Evolutionary conservation across 1,140 invertebrate genomes (phyloP), one percentile per base, ranked within the genome.

Genomic region (Palaemon carinicauda): DNA sequence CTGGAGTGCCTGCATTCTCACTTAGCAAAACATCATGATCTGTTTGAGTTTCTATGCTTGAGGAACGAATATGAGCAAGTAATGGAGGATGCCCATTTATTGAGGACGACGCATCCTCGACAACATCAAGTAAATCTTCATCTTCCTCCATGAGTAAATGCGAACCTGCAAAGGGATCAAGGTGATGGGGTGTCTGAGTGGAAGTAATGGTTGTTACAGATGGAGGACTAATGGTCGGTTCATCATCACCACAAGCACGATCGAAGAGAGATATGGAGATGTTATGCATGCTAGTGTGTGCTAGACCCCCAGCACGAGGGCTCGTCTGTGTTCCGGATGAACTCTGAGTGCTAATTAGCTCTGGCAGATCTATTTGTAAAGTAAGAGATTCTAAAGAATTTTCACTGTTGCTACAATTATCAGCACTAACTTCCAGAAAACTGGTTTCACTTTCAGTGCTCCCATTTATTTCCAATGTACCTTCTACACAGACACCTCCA

Each of bases 41-140:
- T 7, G 88, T 88, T 56, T 88, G 88, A 29, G 88, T 88, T 33
- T 88, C 88, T 78, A 88, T 88, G 51, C 84, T 85, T 33, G 88
- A 88, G 19, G 84, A 82, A 31, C 83, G 83, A 29, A 86, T 86
- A n/a, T 86, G 75, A 19, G 77, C 75, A 19, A 86, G 52, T 9
- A 78, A 33, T 24, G 83, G 83, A 21, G 83, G 77, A 29, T 77
- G 50, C 33, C 53, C 54, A 41, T 51, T 31, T 27, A 33, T 15
- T 14, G 14, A 50, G 53, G 12, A 15, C 27, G 74, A 24, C 24
- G 79, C 19, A 41, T 69, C 78, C 19, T 51, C 50, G 24, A 82
- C 86, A 33, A 80, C 77, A 12, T 41, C 75, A n/a, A 86, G 53
- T 24, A 73, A 33, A 3, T 85, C 83, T 29, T 85, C 83, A 71